Percentiles rank a stretch among this genome's conserved stretches.
phyloP scores from a whole-genome alignment of 1,140 invertebrate genomes.

The Drosophila oshimai region DNA sequence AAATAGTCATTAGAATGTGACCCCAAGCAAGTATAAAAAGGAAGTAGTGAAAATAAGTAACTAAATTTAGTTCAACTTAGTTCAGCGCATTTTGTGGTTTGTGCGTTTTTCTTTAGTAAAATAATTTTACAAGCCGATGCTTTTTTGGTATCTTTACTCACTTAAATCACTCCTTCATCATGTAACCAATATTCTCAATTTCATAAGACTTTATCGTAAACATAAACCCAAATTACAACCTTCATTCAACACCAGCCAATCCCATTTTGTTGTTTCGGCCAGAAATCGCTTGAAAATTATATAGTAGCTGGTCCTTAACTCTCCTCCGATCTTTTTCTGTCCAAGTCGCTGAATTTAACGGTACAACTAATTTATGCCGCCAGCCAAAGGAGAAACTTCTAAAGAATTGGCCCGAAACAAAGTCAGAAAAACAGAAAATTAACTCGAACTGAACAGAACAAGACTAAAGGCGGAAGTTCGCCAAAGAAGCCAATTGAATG shows the following conservation, averaged over 20 bases:
- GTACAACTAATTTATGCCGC: slow-evolving; percentile 68
- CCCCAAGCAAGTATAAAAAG: too few species aligned
- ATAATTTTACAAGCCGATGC: too few species aligned
- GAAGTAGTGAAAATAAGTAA: too few species aligned
- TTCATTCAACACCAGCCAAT: slow-evolving; percentile 32
- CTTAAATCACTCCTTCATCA: background rate
- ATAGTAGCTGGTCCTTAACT: slow-evolving; percentile 14
- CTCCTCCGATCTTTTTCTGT: background rate
- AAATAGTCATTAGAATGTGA: too few species aligned
- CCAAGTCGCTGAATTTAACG: slow-evolving; percentile 33
- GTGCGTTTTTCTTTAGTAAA: too few species aligned
- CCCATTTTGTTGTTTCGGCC: slow-evolving; percentile 33
- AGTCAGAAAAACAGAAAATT: slow-evolving; percentile 9
- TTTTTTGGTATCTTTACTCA: background rate
- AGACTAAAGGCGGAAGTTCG: slow-evolving; percentile 59
- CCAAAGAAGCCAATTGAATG: slow-evolving; percentile 69
- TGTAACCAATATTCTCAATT: slow-evolving; percentile 6
- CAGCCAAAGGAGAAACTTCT: slow-evolving; percentile 39
- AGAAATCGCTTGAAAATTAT: slow-evolving; percentile 61
- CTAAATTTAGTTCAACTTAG: too few species aligned
- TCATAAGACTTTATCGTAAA: slow-evolving; percentile 34
- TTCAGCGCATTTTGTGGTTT: too few species aligned
- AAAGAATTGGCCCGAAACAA: slow-evolving; percentile 47
- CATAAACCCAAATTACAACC: slow-evolving; percentile 32
- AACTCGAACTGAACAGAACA: slow-evolving; percentile 2